A percentile compares a stretch with the other conserved stretches of the same genome.
These are phyloP conservation scores for Leptocoma aspasia DNA, from an alignment of 2,113 vertebrate species.

Conservation along the genomic window DNA sequence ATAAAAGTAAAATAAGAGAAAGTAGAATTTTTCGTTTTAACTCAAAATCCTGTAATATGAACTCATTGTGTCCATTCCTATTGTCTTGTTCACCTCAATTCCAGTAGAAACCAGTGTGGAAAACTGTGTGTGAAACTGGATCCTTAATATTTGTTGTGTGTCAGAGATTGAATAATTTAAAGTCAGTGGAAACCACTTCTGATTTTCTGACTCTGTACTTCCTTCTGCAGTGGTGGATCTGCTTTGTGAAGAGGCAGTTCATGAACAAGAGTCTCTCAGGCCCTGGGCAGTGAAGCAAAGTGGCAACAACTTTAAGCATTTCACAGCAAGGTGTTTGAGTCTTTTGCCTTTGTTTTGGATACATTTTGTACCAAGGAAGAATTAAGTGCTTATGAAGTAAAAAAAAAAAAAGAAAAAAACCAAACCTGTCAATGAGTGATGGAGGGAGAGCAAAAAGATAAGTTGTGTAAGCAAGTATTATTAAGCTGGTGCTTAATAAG, in stretches of 20 bases:
- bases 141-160: not conserved
- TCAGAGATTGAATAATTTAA: not conserved
- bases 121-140: not conserved
- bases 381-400: slow-evolving; percentile 8
- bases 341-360: slow-evolving; percentile 60
- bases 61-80: not conserved
- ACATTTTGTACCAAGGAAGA: slow-evolving; percentile 62
- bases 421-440: not conserved
- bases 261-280: slow-evolving; percentile 99
- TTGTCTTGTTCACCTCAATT: not conserved
- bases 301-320: not conserved
- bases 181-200: not conserved
- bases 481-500: slow-evolving; percentile 76
- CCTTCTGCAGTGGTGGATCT: slow-evolving; percentile 92
- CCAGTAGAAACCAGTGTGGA: not conserved
- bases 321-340: slow-evolving; percentile 28
- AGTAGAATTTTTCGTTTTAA: not conserved
- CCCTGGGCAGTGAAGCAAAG: slow-evolving; percentile 84
- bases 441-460: not conserved
- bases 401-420: not conserved
- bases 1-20: not conserved
- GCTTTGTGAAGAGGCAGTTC: slow-evolving; percentile 98
- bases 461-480: slow-evolving; percentile 24
- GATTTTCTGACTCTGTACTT: not conserved
- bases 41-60: not conserved